A percentile compares a stretch with the other conserved stretches of the same genome.
phyloP scores from a whole-genome alignment of 2,797 vertebrate species.

The Potorous gilbertii region DNA sequence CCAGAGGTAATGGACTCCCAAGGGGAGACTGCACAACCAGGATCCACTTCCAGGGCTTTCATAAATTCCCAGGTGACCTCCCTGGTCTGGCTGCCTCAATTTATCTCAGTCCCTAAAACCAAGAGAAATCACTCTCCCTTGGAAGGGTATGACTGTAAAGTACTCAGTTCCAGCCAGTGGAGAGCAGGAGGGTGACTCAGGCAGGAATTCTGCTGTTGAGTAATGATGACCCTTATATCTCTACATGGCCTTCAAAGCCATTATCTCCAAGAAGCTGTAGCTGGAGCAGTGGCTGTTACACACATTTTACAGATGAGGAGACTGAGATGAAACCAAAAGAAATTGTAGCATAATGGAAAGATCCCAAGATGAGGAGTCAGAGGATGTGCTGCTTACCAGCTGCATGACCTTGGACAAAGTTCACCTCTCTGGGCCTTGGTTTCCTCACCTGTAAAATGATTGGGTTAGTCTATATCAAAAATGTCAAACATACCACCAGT shows the following conservation, averaged over 20 bases:
- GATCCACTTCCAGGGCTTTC: neutral
- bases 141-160: neutral
- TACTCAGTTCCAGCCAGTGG: neutral
- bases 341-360: neutral
- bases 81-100: neutral
- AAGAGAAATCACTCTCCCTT: neutral
- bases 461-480: neutral
- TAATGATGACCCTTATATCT: neutral
- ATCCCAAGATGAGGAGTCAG: neutral
- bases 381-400: neutral
- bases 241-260: neutral
- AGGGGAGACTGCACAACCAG: neutral
- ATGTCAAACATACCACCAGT: neutral
- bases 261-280: neutral
- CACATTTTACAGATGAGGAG: slow-evolving; percentile 34
- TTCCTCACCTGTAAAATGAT: neutral
- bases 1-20: neutral
- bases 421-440: neutral
- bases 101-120: neutral
- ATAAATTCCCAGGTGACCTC: neutral
- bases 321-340: neutral
- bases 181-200: neutral
- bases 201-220: neutral
- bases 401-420: neutral
- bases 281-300: neutral